Percentiles rank a stretch among this genome's conserved stretches.
Evolutionary conservation across 2,797 vertebrate genomes (phyloP).

Genomic region (Pipistrellus nathusii): DNA sequence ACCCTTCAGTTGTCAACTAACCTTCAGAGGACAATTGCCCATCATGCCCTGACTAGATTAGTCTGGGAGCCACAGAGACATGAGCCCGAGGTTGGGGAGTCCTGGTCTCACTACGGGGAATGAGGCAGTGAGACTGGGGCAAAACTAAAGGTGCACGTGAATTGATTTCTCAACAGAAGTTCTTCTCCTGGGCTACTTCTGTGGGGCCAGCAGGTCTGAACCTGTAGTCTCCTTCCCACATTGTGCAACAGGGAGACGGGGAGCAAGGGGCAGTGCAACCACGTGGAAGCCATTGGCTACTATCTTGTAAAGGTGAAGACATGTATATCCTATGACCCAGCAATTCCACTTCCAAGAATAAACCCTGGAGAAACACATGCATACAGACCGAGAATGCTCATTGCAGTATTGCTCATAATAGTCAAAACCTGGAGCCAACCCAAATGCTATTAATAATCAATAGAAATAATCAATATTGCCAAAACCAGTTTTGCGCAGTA

Average conservation of each 20-base stretch:
- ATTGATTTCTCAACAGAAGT: background rate
- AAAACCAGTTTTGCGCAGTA: no score
- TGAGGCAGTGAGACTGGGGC: background rate
- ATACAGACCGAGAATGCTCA: background rate
- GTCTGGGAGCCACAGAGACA: background rate
- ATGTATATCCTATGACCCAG: background rate
- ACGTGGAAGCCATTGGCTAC: background rate
- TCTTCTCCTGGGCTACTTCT: background rate
- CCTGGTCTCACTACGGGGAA: background rate
- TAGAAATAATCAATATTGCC: no score
- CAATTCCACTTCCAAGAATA: background rate
- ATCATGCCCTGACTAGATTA: background rate
- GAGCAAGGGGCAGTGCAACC: background rate
- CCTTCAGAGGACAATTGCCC: background rate
- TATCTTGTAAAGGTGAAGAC: background rate
- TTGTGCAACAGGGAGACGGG: background rate
- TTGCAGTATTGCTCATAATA: background rate
- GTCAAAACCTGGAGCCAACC: background rate
- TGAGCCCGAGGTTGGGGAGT: background rate
- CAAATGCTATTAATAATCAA: background rate
- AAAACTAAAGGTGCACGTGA: background rate
- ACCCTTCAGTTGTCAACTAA: background rate
- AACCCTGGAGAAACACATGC: background rate
- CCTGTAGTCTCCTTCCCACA: background rate
- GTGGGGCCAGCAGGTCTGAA: background rate